Evolutionary conservation across 2,113 vertebrate species (phyloP).

Genomic region (Macquaria australasica): DNA sequence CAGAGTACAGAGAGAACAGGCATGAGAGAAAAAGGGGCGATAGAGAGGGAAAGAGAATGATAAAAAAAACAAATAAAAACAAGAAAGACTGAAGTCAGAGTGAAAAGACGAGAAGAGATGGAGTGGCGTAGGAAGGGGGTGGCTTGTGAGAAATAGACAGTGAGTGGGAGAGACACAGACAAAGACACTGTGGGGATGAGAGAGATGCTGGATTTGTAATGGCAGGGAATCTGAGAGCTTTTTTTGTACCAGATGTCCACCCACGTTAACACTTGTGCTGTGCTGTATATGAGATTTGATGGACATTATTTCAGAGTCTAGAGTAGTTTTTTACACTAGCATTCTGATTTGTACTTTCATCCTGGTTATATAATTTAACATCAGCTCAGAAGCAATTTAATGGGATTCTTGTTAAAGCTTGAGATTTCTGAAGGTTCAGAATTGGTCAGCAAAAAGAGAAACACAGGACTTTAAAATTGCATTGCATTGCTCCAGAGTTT

Average conservation of each 20-base stretch:
- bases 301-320: conserved; percentile 44
- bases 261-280: conserved; percentile 59
- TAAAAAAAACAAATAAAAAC: not conserved
- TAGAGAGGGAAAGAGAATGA: not conserved
- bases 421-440: not conserved
- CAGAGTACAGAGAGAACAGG: conserved; percentile 12
- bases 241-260: conserved; percentile 55
- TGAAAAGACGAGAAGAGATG: conserved; percentile 31
- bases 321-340: conserved; percentile 19
- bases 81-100: not conserved
- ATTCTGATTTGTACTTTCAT: conserved; percentile 27
- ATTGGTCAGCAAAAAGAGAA: not conserved
- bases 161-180: conserved; percentile 66
- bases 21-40: not conserved
- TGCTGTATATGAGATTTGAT: conserved; percentile 44
- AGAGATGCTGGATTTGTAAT: conserved; percentile 50
- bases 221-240: conserved; percentile 43
- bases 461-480: conserved; percentile 1
- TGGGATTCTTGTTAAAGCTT: not conserved
- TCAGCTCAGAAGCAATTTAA: not conserved
- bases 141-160: conserved; percentile 56
- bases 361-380: conserved; percentile 26
- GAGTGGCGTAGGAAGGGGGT: conserved; percentile 51
- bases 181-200: conserved; percentile 54
- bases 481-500: not conserved